Evolutionary conservation across 2,113 vertebrate genomes (phyloP).

Genomic region (Eudyptes chrysolophus): DNA sequence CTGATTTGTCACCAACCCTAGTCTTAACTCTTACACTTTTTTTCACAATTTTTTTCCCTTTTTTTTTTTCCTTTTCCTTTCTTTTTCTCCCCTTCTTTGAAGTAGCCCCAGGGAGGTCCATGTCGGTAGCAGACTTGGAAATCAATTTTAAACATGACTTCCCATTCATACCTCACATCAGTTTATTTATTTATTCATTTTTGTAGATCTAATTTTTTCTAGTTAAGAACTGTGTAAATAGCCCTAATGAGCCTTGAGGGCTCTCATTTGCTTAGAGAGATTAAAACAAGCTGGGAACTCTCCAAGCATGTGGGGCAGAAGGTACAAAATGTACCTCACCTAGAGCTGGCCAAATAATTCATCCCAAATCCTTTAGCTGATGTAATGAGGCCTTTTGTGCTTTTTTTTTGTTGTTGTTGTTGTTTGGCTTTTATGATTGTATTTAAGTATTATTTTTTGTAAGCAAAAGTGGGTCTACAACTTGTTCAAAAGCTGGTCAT

Average conservation of each 20-base stretch:
- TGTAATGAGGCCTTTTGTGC: background rate
- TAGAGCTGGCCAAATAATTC: background rate
- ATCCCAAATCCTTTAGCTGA: background rate
- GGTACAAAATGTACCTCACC: background rate
- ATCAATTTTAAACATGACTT: slow-evolving; percentile 31
- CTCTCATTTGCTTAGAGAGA: slow-evolving; percentile 67
- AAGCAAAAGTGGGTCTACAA: background rate
- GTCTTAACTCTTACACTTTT: background rate
- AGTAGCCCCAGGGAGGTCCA: background rate
- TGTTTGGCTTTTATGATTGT: background rate
- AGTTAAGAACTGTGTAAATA: slow-evolving; percentile 71
- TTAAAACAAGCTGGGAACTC: slow-evolving; percentile 60
- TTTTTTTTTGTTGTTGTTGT: background rate
- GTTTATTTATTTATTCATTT: slow-evolving; percentile 63
- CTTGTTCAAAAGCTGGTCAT: background rate
- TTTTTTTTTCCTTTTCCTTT: background rate
- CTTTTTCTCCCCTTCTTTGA: slow-evolving; percentile 22
- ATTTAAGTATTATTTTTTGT: background rate
- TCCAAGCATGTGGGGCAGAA: background rate
- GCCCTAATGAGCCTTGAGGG: slow-evolving; percentile 72
- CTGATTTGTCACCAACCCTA: background rate
- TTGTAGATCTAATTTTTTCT: slow-evolving; percentile 66
- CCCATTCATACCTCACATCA: slow-evolving; percentile 41
- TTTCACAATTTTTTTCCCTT: no score
- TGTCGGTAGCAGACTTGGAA: slow-evolving; percentile 12